Conservation (phyloP, 2,113 vertebrate species). For the Phyllopteryx taeniolatus region DNA sequence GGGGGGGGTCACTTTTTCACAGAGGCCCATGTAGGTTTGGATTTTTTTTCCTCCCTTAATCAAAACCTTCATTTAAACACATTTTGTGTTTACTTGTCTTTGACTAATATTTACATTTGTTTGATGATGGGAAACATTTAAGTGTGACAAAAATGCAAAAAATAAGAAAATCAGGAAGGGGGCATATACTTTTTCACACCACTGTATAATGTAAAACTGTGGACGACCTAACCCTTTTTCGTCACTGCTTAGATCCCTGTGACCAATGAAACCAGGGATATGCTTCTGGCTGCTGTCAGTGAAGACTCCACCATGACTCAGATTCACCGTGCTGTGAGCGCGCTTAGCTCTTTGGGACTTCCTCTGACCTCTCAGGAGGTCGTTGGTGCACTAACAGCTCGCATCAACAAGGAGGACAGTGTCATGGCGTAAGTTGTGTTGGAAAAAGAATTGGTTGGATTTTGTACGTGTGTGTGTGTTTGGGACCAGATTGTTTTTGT, state of each 20-base stretch:
- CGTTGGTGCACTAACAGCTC: slow-evolving; percentile 81
- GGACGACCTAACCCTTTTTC: neutral
- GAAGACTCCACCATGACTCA: slow-evolving; percentile 90
- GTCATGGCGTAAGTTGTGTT: slow-evolving; percentile 83
- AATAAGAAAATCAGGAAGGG: too few species aligned
- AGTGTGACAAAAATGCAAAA: too few species aligned
- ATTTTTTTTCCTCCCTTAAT: too few species aligned
- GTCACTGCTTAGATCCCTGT: slow-evolving; percentile 78
- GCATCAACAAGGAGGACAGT: slow-evolving; percentile 92
- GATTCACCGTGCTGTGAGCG: slow-evolving; percentile 88
- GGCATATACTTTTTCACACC: too few species aligned
- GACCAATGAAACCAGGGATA: slow-evolving; percentile 92
- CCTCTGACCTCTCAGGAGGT: slow-evolving; percentile 91
- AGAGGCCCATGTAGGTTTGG: too few species aligned
- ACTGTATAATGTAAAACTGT: too few species aligned
- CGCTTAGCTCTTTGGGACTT: slow-evolving; percentile 86
- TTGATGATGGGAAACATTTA: too few species aligned
- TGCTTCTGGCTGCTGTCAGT: slow-evolving; percentile 88
- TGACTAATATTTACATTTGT: too few species aligned
- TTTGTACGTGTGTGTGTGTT: neutral
- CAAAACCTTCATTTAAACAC: too few species aligned
- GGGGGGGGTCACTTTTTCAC: too few species aligned
- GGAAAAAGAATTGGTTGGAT: neutral
- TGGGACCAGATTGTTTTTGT: neutral
- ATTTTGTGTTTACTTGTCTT: too few species aligned